Evolutionary conservation across 2,797 vertebrate genomes (phyloP), one percentile per base, ranked within the genome.

Genomic region (Champsocephalus gunnari): DNA sequence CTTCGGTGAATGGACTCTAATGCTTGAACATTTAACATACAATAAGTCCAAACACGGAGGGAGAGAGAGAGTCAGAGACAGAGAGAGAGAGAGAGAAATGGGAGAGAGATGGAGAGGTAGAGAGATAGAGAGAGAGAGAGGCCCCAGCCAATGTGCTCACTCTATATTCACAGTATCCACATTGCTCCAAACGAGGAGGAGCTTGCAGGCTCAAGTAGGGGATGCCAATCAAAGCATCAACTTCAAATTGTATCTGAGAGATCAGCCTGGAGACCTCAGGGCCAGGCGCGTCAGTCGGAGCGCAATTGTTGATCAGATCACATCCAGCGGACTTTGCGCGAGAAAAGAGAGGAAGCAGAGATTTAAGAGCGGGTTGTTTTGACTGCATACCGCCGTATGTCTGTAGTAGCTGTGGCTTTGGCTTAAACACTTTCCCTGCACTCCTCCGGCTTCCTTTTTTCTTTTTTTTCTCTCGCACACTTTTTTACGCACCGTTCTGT

Each of bases 181-280:
- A 90, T 92, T 86, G 96, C 95, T 95, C 94, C 94, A 86, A 92
- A 93, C 91, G 92, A 95, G 97, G 97, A 96, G 97, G 97, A 82
- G 97, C 91, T 93, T 96, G 94, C 88, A 85, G 92, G 96, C 96
- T 96, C 94, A 92, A 96, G 96, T 95, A 95, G 96, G 86, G 90
- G 90, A 95, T 97, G 97, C 97, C 97, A 99, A 98, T 99, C 97
- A 99, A 97, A 96, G 96, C 96, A 96, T 98, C 97, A 98, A 98
- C 97, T 99, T 97, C 97, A 97, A 97, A 98, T 97, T 96, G 97
- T 96, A 97, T 97, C 96, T 96, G 96, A 96, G 95, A 96, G 97
- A 98, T 97, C 96, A 96, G 97, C 96, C 96, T 94, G 91, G 95
- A 96, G 97, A 98, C 96, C 97, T 95, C 94, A 94, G 96, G 96